phyloP scores from a whole-genome alignment of 2,888 invertebrate genomes.

The Andrena chrysosceles region DNA sequence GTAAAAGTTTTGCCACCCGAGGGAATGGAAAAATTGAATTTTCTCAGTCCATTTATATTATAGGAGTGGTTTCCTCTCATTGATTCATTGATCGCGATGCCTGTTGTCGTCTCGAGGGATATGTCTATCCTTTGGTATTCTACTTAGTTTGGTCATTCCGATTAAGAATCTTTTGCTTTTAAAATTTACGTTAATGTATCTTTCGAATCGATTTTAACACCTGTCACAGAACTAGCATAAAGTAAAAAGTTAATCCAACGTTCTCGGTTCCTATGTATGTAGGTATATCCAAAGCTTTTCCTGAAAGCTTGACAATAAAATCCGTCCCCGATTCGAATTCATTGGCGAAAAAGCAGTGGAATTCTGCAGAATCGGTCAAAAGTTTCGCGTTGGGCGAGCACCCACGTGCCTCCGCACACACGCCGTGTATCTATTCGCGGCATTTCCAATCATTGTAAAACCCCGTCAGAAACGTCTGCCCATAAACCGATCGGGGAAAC shows the following conservation, averaged over 20 bases:
- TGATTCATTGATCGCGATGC: not conserved
- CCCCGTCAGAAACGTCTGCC: constrained; percentile 82
- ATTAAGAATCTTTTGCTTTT: too few species aligned
- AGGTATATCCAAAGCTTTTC: too few species aligned
- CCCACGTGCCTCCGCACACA: not conserved
- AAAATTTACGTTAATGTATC: too few species aligned
- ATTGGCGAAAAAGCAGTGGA: too few species aligned
- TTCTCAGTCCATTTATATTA: not conserved
- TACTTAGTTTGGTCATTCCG: too few species aligned
- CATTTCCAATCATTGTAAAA: constrained; percentile 85
- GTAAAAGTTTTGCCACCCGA: constrained; percentile 22
- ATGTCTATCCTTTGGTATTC: too few species aligned
- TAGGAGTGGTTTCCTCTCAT: not conserved
- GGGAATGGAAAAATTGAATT: constrained; percentile 31
- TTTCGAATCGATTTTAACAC: too few species aligned
- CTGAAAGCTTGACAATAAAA: too few species aligned
- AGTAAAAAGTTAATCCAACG: too few species aligned
- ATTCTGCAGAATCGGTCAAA: not conserved
- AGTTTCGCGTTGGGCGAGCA: not conserved
- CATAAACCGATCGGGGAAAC: constrained; percentile 84
- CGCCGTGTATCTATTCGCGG: constrained; percentile 76
- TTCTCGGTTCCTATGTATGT: too few species aligned
- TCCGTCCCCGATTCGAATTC: too few species aligned
- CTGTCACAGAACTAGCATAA: too few species aligned
- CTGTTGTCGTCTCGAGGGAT: not conserved